A percentile compares a stretch with the other conserved stretches of the same genome.
Conservation (phyloP, 2,797 vertebrate species). For the Calcarius lapponicus region DNA sequence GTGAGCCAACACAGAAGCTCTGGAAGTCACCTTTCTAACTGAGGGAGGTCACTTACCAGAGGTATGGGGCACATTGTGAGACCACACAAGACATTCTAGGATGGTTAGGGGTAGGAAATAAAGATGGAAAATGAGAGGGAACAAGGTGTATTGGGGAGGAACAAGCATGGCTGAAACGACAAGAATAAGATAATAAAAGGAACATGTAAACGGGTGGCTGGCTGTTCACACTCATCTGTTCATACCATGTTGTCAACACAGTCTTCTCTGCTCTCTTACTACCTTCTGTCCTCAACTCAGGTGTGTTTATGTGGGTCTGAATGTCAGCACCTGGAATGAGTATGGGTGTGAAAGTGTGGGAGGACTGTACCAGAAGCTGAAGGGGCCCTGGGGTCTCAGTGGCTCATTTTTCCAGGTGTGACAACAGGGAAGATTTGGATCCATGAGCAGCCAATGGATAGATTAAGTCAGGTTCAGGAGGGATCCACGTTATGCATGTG, state of each 20-base stretch:
- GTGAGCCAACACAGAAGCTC: accelerated
- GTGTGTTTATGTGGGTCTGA: neutral
- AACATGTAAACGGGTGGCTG: neutral
- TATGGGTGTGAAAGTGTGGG: neutral
- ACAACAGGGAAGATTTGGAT: neutral
- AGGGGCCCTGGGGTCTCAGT: neutral
- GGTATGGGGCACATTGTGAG: neutral
- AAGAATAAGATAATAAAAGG: neutral
- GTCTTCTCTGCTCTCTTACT: neutral
- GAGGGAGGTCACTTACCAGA: neutral
- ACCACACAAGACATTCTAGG: neutral
- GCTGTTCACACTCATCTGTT: neutral
- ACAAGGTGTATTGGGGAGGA: neutral
- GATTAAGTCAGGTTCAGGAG: neutral
- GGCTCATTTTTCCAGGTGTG: neutral
- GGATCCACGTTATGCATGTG: accelerated
- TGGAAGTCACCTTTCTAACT: neutral
- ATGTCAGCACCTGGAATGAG: neutral
- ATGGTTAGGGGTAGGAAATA: neutral
- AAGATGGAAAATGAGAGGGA: neutral
- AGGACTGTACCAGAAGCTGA: neutral
- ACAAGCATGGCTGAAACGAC: neutral
- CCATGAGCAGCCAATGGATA: neutral
- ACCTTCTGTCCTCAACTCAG: neutral
- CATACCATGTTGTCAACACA: neutral